Evolutionary conservation across 1,140 invertebrate genomes (phyloP).

Genomic region (Drosophila bocqueti): DNA sequence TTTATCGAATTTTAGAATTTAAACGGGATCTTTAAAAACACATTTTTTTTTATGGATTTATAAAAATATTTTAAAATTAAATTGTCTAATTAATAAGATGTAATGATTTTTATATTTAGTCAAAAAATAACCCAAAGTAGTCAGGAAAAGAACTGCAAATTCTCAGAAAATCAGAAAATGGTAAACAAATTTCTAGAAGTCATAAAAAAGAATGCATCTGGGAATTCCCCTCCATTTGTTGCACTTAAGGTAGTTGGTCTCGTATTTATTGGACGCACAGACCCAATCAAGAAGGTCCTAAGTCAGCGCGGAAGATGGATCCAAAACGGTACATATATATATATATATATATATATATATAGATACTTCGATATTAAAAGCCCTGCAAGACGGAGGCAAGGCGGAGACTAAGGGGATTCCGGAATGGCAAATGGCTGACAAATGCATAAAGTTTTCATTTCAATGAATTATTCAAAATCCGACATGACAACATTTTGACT

Average conservation of each 20-base stretch:
- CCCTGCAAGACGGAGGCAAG: neutral
- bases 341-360: neutral
- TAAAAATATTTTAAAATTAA: too few species aligned
- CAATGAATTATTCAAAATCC: slow-evolving; percentile 80
- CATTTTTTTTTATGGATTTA: too few species aligned
- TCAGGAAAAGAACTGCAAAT: neutral
- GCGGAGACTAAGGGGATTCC: neutral
- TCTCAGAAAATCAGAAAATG: neutral
- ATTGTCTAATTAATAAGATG: too few species aligned
- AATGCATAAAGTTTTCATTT: slow-evolving; percentile 79
- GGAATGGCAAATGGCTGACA: slow-evolving; percentile 72
- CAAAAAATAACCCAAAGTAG: neutral
- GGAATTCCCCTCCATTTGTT: neutral
- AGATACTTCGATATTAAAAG: slow-evolving; percentile 6
- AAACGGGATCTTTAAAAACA: too few species aligned
- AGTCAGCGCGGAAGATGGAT: slow-evolving; percentile 10
- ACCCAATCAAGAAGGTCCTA: slow-evolving; percentile 3
- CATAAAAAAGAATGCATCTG: neutral
- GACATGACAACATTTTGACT: slow-evolving; percentile 76
- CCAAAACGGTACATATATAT: neutral
- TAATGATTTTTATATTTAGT: neutral
- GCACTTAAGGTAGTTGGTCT: neutral
- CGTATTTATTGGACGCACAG: neutral
- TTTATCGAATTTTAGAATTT: too few species aligned
- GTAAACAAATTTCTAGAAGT: neutral